These are phyloP conservation scores for Eristalis intricaria DNA, from an alignment of 2,888 invertebrate genomes.

Conservation along the genomic window DNA sequence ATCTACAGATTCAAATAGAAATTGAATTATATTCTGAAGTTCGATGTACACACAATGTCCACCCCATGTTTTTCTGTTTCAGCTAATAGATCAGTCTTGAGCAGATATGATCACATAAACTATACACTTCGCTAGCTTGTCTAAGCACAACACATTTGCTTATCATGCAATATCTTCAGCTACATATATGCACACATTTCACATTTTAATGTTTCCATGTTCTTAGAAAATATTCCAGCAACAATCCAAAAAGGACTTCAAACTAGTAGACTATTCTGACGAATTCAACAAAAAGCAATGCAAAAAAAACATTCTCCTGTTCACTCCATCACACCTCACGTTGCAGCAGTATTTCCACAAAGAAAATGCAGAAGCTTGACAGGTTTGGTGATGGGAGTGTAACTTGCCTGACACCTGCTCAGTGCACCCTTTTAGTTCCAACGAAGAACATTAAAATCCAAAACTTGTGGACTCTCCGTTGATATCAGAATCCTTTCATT, in stretches of 20 bases:
- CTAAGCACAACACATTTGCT: too few relatives aligned
- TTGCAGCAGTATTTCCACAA: not conserved
- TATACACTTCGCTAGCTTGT: too few relatives aligned
- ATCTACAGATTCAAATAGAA: too few relatives aligned
- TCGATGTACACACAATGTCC: too few relatives aligned
- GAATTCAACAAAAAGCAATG: too few relatives aligned
- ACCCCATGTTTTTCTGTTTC: too few relatives aligned
- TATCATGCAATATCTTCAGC: not conserved
- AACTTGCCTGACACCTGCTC: slow-evolving; percentile 2
- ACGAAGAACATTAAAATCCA: slow-evolving; percentile 71
- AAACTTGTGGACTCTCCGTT: not conserved
- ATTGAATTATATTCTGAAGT: too few relatives aligned
- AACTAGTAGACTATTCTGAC: not conserved
- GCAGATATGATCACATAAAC: too few relatives aligned
- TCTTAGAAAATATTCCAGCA: not conserved
- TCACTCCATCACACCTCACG: not conserved
- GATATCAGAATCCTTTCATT: slow-evolving; percentile 22
- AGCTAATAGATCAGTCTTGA: too few relatives aligned
- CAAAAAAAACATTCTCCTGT: not conserved
- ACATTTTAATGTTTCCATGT: not conserved
- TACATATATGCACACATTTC: not conserved
- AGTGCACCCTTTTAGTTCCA: not conserved
- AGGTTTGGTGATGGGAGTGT: not conserved
- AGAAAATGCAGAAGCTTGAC: not conserved
- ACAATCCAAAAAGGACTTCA: not conserved